Percentiles rank a stretch among this genome's conserved stretches.
phyloP scores from a whole-genome alignment of 2,113 vertebrate species.

The Neogale vison region DNA sequence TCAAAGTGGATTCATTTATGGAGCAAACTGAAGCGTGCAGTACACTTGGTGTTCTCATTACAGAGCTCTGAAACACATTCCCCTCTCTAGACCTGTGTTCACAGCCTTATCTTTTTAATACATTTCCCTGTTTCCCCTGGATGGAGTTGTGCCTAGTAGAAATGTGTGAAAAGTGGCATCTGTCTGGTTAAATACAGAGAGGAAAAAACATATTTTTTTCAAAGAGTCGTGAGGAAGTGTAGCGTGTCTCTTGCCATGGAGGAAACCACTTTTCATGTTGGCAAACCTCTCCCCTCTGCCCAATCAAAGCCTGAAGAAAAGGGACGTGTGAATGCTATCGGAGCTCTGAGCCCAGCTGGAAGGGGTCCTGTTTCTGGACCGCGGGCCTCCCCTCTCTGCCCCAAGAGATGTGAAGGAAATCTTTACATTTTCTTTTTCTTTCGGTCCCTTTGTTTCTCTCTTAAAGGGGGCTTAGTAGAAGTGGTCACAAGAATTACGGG shows the following conservation, averaged over 20 bases:
- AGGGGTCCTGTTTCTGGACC: background rate
- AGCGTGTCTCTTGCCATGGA: slow-evolving; percentile 81
- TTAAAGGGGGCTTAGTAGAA: background rate
- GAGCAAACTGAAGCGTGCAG: slow-evolving; percentile 85
- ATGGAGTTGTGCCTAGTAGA: slow-evolving; percentile 80
- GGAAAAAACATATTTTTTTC: slow-evolving; percentile 84
- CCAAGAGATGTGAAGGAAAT: background rate
- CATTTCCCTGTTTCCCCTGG: slow-evolving; percentile 88
- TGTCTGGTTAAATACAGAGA: slow-evolving; percentile 83
- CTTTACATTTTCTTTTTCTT: background rate
- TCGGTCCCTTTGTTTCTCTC: background rate
- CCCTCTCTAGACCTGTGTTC: slow-evolving; percentile 85
- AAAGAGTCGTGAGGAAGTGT: slow-evolving; percentile 82
- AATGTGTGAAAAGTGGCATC: slow-evolving; percentile 81
- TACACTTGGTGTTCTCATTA: slow-evolving; percentile 86
- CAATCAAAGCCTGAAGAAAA: slow-evolving; percentile 75
- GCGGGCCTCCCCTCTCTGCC: background rate
- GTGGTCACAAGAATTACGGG: background rate
- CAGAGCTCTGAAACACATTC: slow-evolving; percentile 86
- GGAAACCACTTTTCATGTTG: slow-evolving; percentile 83
- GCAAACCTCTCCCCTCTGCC: slow-evolving; percentile 81
- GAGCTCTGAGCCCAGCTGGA: slow-evolving; percentile 16
- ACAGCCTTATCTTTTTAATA: slow-evolving; percentile 89
- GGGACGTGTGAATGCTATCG: slow-evolving; percentile 48
- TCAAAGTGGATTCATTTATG: slow-evolving; percentile 86